Conservation (phyloP, 1,140 invertebrate species). For the Amphibalanus amphitrite region DNA sequence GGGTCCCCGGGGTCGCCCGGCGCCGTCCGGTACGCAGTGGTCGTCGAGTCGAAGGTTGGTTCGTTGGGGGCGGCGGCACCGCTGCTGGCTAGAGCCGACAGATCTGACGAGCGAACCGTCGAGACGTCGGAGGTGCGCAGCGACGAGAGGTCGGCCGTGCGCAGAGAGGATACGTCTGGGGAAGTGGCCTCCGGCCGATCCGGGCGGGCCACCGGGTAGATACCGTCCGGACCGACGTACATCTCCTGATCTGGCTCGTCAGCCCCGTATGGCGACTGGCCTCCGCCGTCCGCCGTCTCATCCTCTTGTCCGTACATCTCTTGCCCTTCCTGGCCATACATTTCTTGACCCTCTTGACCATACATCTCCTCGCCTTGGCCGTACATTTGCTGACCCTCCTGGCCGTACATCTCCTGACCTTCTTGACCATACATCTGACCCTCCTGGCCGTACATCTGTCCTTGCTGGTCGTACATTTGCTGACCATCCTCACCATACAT, state of each 20-base stretch:
- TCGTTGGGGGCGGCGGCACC: not conserved
- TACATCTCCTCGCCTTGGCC: too few species aligned
- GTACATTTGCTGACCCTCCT: too few species aligned
- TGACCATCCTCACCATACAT: not conserved
- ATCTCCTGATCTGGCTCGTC: too few species aligned
- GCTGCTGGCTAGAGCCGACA: not conserved
- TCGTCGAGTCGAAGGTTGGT: not conserved
- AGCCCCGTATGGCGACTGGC: too few species aligned
- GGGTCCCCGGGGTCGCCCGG: not conserved
- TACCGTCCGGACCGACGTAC: too few species aligned
- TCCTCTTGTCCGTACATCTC: too few species aligned
- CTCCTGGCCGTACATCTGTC: not conserved
- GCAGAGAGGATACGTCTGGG: not conserved
- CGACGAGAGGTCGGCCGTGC: conserved; percentile 1
- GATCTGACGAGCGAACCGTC: not conserved
- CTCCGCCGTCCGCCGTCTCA: too few species aligned
- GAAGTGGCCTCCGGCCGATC: too few species aligned
- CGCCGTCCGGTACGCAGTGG: not conserved
- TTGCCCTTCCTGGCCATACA: too few species aligned
- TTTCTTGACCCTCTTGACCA: too few species aligned
- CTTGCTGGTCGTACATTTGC: not conserved
- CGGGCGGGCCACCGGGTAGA: too few species aligned
- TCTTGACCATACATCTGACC: not conserved
- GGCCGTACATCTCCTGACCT: too few species aligned
- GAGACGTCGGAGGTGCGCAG: not conserved